phyloP scores from a whole-genome alignment of 2,113 vertebrate genomes.

The Drymodes brunneopygia region DNA sequence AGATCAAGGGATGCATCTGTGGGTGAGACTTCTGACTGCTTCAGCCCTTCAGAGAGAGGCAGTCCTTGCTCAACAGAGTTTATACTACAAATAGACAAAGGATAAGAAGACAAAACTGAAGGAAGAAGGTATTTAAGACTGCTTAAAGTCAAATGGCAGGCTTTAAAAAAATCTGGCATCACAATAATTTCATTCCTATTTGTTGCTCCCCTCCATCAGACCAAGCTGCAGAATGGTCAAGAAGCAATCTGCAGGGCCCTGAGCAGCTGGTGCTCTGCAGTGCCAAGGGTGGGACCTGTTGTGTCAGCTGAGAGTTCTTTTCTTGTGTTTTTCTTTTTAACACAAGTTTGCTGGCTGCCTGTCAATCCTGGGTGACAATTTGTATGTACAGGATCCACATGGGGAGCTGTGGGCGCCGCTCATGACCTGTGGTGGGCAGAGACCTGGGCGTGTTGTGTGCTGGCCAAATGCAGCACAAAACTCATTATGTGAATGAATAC shows the following conservation, averaged over 20 bases:
- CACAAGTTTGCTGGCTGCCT: background rate
- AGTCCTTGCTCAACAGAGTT: background rate
- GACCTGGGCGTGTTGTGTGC: background rate
- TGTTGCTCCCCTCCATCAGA: accelerated
- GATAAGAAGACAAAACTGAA: background rate
- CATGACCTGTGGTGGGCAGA: accelerated
- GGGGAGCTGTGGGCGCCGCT: accelerated
- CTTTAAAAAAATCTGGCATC: background rate
- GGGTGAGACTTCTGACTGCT: background rate
- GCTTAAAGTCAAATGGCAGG: background rate
- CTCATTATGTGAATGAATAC: accelerated
- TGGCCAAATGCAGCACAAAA: background rate
- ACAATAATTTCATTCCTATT: background rate
- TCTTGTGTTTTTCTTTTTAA: background rate
- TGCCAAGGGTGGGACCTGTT: background rate
- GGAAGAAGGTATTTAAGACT: background rate
- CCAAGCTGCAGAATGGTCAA: background rate
- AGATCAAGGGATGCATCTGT: background rate
- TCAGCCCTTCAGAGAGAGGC: background rate
- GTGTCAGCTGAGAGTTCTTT: background rate
- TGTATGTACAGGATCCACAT: background rate
- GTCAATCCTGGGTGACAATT: background rate
- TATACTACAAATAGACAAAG: background rate
- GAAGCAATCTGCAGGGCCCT: background rate
- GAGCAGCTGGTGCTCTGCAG: background rate